Evolutionary conservation across 2,113 vertebrate genomes (phyloP).

Genomic region (Anguilla rostrata): DNA sequence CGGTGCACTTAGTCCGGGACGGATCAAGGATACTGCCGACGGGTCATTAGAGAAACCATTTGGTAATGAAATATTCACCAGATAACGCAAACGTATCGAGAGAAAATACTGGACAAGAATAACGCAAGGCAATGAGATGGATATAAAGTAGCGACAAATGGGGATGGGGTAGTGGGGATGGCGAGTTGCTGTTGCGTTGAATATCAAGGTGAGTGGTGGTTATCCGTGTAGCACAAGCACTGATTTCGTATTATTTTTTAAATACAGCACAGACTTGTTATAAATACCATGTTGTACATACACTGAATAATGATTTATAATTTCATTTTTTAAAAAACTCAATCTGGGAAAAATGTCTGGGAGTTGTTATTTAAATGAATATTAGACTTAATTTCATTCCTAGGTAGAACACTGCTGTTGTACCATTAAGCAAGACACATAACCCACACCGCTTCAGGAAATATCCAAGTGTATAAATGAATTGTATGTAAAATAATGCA

Average conservation of each 20-base stretch:
- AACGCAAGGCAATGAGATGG: neutral
- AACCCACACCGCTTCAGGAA: no score
- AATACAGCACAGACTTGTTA: no score
- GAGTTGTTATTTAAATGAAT: no score
- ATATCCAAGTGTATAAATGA: no score
- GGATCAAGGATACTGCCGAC: slow-evolving; percentile 8
- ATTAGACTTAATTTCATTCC: no score
- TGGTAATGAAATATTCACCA: slow-evolving; percentile 9
- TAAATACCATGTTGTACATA: no score
- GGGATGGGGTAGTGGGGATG: neutral
- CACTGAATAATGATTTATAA: no score
- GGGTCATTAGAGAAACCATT: slow-evolving; percentile 9
- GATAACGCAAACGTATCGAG: neutral
- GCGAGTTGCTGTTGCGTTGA: neutral
- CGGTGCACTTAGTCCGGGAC: neutral
- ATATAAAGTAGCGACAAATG: neutral
- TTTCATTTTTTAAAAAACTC: no score
- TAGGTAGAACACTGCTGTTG: no score
- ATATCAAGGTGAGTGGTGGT: neutral
- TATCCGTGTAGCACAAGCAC: neutral
- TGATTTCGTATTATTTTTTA: neutral
- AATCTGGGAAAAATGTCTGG: no score
- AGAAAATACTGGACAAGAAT: neutral
- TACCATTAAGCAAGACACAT: no score
- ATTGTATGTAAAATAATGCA: no score